These are phyloP conservation scores for Thecophora atra DNA, from an alignment of 2,888 invertebrate genomes.

Conservation along the genomic window DNA sequence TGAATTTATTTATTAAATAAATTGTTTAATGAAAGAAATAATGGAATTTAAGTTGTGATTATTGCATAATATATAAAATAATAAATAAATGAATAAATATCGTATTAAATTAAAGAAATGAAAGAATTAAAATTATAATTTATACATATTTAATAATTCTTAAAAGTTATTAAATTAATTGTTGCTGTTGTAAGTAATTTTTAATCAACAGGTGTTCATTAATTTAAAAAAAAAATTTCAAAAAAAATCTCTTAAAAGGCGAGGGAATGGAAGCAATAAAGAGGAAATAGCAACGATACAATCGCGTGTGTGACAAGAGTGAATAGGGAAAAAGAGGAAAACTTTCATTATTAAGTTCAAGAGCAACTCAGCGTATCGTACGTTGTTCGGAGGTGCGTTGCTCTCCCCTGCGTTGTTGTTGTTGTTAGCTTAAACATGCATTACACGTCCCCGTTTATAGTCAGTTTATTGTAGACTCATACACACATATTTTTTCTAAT, in stretches of 20 bases:
- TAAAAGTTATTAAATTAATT: too few species aligned
- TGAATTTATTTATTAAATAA: too few species aligned
- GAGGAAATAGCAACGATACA: not conserved
- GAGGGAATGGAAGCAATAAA: not conserved
- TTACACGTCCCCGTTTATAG: not conserved
- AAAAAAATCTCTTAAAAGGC: not conserved
- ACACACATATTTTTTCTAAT: conserved; percentile 33
- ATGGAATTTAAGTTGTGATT: too few species aligned
- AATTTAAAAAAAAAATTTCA: too few species aligned
- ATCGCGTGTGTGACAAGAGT: not conserved
- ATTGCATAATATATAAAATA: too few species aligned
- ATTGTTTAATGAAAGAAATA: too few species aligned
- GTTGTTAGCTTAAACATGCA: not conserved
- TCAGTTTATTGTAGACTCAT: conserved; percentile 2
- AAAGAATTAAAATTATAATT: too few species aligned
- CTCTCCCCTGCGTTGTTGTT: conserved; percentile 7
- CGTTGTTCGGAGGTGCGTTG: conserved; percentile 6
- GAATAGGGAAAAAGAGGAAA: not conserved
- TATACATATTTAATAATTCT: too few species aligned
- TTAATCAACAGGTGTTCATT: too few species aligned
- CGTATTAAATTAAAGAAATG: too few species aligned
- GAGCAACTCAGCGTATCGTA: conserved; percentile 15
- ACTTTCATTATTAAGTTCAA: conserved; percentile 18
- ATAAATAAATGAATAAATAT: too few species aligned
- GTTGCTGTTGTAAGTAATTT: too few species aligned